phyloP scores from a whole-genome alignment of 2,113 vertebrate species.

The Acanthochromis polyacanthus region DNA sequence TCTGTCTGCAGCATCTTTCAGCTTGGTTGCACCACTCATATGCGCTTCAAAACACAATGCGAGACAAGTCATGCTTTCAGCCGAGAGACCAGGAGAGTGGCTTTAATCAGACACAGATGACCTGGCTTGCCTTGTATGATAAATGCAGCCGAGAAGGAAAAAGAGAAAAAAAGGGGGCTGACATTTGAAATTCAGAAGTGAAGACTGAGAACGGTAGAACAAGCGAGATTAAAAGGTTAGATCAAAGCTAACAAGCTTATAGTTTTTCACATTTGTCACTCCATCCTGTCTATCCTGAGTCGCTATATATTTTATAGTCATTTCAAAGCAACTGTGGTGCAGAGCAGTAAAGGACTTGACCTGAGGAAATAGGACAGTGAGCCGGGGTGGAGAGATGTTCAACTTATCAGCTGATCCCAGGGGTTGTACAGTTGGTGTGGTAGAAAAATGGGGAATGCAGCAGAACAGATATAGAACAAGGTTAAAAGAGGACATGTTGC shows the following conservation, averaged over 20 bases:
- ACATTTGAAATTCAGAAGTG: conserved; percentile 51
- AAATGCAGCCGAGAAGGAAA: conserved; percentile 29
- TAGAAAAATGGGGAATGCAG: conserved; percentile 44
- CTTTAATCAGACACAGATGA: conserved; percentile 62
- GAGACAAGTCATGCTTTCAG: conserved; percentile 19
- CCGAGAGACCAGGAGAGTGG: conserved; percentile 43
- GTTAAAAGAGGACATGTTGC: conserved; percentile 63
- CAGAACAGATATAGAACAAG: conserved; percentile 70
- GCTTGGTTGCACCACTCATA: conserved; percentile 26
- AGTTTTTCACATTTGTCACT: conserved; percentile 15
- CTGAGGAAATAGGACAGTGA: conserved; percentile 57
- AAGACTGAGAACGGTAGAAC: conserved; percentile 19
- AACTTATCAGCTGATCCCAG: conserved; percentile 62
- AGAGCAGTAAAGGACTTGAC: conserved; percentile 38
- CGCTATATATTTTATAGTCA: conserved; percentile 14
- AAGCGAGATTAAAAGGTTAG: conserved; percentile 36
- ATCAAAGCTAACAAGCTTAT: conserved; percentile 28
- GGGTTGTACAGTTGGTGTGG: conserved; percentile 50
- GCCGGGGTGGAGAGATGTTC: conserved; percentile 32
- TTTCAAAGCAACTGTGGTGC: conserved; percentile 12
- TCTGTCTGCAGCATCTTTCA: conserved; percentile 41
- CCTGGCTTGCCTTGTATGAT: conserved; percentile 32
- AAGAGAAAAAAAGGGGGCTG: conserved; percentile 6
- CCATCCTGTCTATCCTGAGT: conserved; percentile 1
- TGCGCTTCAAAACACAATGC: conserved; percentile 45